These are phyloP conservation scores for Rynchops niger DNA, from an alignment of 2,113 vertebrate genomes.

Conservation along the genomic window DNA sequence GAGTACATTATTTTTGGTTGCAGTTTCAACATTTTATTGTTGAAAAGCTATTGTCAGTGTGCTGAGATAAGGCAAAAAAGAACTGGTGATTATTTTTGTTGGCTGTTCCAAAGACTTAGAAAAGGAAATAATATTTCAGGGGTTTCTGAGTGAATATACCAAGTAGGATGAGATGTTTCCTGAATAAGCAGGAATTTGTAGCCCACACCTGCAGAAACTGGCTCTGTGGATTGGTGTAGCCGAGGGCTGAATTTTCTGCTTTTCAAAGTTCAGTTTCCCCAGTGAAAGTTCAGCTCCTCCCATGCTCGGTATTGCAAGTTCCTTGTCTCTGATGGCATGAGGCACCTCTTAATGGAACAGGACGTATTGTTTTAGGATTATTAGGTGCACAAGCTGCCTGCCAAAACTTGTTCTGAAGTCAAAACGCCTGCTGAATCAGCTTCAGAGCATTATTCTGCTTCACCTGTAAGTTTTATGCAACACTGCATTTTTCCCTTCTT, in stretches of 20 bases:
- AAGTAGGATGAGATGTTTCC: constrained; percentile 10
- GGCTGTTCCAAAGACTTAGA: background rate
- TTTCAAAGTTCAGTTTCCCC: background rate
- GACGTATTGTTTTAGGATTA: background rate
- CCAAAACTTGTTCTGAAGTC: background rate
- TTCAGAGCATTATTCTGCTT: background rate
- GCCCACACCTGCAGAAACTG: background rate
- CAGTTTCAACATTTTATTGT: background rate
- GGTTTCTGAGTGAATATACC: background rate
- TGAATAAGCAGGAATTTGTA: background rate
- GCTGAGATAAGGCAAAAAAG: constrained; percentile 12
- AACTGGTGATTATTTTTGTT: background rate
- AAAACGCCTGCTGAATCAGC: background rate
- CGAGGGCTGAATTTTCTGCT: background rate
- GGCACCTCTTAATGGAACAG: background rate
- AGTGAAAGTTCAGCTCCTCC: background rate
- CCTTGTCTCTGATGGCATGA: background rate
- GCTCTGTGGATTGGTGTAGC: background rate
- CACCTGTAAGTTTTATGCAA: background rate
- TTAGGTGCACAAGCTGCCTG: background rate
- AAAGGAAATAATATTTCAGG: constrained; percentile 49
- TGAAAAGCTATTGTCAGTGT: constrained; percentile 12
- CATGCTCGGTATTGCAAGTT: background rate
- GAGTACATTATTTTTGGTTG: background rate
- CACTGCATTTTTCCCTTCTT: background rate